Conservation (phyloP, 2,888 invertebrate species). For the Myathropa florea region DNA sequence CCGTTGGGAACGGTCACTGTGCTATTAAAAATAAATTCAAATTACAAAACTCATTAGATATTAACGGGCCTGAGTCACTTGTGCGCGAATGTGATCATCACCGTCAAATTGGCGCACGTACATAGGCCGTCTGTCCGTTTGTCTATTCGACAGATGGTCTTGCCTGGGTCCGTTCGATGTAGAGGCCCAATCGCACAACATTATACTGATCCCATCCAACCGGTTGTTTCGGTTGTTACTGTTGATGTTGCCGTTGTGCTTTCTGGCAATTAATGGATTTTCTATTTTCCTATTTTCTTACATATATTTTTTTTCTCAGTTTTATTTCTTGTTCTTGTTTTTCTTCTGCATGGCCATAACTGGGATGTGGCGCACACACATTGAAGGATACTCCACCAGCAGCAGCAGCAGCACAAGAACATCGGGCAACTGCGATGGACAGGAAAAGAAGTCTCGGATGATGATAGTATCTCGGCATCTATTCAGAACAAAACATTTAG, state of each 20-base stretch:
- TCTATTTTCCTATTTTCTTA: conserved; percentile 63
- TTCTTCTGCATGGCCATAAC: conserved; percentile 57
- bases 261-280: conserved; percentile 69
- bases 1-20: conserved; percentile 66
- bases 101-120: conserved; percentile 69
- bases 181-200: conserved; percentile 56
- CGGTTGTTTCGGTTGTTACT: conserved; percentile 68
- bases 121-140: conserved; percentile 26
- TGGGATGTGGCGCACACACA: conserved; percentile 60
- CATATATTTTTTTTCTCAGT: not conserved
- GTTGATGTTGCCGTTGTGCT: conserved; percentile 67
- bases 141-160: conserved; percentile 23
- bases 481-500: conserved; percentile 71
- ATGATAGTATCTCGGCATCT: conserved; percentile 68
- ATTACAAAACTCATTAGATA: conserved; percentile 71
- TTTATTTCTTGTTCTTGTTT: not conserved
- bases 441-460: conserved; percentile 41
- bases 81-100: conserved; percentile 70
- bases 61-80: conserved; percentile 69
- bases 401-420: not conserved
- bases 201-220: conserved; percentile 68
- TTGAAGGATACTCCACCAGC: conserved; percentile 44
- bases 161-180: conserved; percentile 43
- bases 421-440: conserved; percentile 3
- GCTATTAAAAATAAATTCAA: conserved; percentile 70